These are phyloP conservation scores for Paguma larvata DNA, from an alignment of 2,797 vertebrate genomes.

Conservation along the genomic window DNA sequence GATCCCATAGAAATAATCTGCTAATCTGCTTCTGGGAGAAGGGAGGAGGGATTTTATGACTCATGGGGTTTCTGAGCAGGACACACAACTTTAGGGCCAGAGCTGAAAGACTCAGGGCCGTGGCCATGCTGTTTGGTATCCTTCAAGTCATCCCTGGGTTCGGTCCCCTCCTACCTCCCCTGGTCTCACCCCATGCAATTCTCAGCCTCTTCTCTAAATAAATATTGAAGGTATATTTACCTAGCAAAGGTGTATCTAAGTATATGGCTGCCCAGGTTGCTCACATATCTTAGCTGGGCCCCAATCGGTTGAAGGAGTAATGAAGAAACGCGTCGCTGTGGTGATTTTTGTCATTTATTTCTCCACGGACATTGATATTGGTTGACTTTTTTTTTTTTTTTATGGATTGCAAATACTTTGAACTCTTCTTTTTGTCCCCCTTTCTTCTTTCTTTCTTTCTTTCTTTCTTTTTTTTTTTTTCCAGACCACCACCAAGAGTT, in stretches of 20 bases:
- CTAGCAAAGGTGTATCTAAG: background rate
- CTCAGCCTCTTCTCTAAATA: background rate
- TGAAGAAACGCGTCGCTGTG: background rate
- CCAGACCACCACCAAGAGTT: background rate
- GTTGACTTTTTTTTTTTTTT: background rate
- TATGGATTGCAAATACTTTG: background rate
- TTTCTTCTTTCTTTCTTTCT: background rate
- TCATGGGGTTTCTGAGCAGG: background rate
- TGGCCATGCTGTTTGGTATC: too few relatives aligned
- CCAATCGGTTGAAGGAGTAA: background rate
- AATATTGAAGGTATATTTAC: background rate
- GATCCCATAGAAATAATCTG: background rate
- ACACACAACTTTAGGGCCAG: background rate
- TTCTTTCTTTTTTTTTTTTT: conserved; percentile 5
- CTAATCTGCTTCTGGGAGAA: background rate
- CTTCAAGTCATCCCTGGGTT: background rate
- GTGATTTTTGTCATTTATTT: background rate
- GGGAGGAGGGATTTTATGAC: background rate
- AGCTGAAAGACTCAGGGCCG: background rate
- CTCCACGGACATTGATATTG: background rate
- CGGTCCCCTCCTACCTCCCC: background rate
- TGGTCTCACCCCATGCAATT: too few relatives aligned
- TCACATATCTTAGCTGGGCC: background rate
- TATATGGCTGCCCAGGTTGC: background rate
- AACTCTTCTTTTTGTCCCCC: background rate